These are phyloP conservation scores for Menidia menidia DNA, from an alignment of 2,797 vertebrate species.

Conservation along the genomic window DNA sequence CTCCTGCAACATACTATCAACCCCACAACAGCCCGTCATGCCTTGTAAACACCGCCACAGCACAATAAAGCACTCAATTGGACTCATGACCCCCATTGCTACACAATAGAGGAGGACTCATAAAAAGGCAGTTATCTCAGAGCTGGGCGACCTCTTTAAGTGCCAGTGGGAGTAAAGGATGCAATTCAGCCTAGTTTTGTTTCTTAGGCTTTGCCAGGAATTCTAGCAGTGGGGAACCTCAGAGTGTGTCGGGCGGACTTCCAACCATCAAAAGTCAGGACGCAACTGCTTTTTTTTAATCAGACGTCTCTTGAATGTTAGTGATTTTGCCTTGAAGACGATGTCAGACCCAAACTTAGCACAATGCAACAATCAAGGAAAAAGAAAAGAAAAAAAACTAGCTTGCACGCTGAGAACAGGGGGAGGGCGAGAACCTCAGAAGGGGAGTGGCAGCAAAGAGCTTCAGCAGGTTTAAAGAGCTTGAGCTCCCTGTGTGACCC, in stretches of 20 bases:
- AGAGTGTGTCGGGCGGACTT: conserved; percentile 31
- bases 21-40: conserved; percentile 66
- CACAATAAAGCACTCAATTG: conserved; percentile 90
- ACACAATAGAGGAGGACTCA: conserved; percentile 86
- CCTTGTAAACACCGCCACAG: conserved; percentile 81
- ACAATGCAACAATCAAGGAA: background rate
- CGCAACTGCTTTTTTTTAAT: background rate
- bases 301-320: background rate
- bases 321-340: background rate
- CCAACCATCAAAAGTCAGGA: conserved; percentile 32
- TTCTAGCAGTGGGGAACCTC: conserved; percentile 57
- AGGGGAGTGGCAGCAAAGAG: conserved; percentile 67
- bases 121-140: conserved; percentile 90
- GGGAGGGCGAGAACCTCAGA: conserved; percentile 72
- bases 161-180: conserved; percentile 71
- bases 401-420: conserved; percentile 46
- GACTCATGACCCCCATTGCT: conserved; percentile 83
- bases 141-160: conserved; percentile 84
- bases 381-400: conserved; percentile 2
- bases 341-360: background rate
- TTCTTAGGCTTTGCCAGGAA: conserved; percentile 64
- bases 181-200: conserved; percentile 74
- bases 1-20: conserved; percentile 69
- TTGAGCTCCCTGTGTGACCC: conserved; percentile 77
- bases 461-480: conserved; percentile 74